These are phyloP conservation scores for Leucophenga maculata DNA, from an alignment of 2,888 invertebrate genomes.

Conservation along the genomic window DNA sequence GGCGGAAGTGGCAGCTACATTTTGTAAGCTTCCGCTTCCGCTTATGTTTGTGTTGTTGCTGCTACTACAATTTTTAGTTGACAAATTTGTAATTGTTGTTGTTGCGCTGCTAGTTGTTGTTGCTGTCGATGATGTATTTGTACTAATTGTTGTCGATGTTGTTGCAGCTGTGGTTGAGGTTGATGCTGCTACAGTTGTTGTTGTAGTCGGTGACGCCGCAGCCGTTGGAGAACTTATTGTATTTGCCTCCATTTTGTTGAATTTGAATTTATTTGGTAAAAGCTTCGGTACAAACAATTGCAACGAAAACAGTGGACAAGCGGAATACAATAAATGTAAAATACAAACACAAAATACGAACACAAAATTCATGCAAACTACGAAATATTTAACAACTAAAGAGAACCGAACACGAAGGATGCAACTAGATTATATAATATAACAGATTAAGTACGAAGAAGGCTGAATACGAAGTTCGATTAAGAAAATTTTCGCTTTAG, in stretches of 20 bases:
- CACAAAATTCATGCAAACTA: constrained; percentile 53
- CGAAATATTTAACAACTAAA: constrained; percentile 28
- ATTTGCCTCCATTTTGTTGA: constrained; percentile 11
- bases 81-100: constrained; percentile 28
- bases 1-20: constrained; percentile 45
- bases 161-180: constrained; percentile 4
- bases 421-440: background rate
- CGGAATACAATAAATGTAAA: constrained; percentile 24
- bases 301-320: constrained; percentile 42
- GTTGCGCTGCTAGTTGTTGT: constrained; percentile 42
- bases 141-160: constrained; percentile 47
- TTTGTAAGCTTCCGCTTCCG: constrained; percentile 44
- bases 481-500: no score
- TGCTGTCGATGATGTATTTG: constrained; percentile 47
- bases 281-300: constrained; percentile 35
- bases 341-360: constrained; percentile 40
- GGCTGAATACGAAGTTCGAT: background rate
- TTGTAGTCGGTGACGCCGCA: background rate
- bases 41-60: constrained; percentile 45
- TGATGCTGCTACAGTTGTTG: background rate
- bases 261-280: background rate
- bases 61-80: constrained; percentile 41
- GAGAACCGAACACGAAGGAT: constrained; percentile 25
- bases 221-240: background rate
- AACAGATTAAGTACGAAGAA: background rate